phyloP scores from a whole-genome alignment of 2,113 vertebrate species.

The Notothenia rossii region DNA sequence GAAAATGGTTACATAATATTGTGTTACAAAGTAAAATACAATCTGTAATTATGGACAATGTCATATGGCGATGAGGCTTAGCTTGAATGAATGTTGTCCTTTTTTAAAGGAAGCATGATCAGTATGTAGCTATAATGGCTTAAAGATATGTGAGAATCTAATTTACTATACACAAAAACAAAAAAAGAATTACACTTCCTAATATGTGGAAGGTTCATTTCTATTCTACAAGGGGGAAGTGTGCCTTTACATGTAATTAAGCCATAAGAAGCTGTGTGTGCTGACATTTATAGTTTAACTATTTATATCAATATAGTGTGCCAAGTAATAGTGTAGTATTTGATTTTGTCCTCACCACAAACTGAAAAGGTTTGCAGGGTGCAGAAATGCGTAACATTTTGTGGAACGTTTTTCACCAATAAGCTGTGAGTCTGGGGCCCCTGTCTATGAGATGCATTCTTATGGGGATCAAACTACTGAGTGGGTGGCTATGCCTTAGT shows the following conservation, averaged over 20 bases:
- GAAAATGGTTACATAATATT: slow-evolving; percentile 1
- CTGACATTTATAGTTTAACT: background rate
- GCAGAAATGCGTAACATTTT: too few relatives aligned
- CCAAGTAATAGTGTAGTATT: background rate
- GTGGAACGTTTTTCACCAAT: background rate
- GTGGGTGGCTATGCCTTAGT: slow-evolving; percentile 23
- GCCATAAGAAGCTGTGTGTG: background rate
- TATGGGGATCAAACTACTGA: slow-evolving; percentile 40
- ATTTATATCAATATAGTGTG: background rate
- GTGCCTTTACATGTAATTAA: background rate
- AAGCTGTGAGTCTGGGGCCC: slow-evolving; percentile 26
- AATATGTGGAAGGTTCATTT: background rate
- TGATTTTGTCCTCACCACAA: too few relatives aligned
- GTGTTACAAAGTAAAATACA: background rate
- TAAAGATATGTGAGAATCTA: background rate
- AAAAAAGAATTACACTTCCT: background rate
- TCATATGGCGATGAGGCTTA: background rate
- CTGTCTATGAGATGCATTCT: slow-evolving; percentile 48
- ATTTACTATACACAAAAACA: background rate
- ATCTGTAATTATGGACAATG: background rate
- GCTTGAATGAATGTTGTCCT: background rate
- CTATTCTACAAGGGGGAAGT: background rate
- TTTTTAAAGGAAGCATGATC: background rate
- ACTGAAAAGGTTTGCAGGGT: too few relatives aligned
- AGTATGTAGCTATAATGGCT: background rate